A percentile compares a stretch with the other conserved stretches of the same genome.
phyloP scores from a whole-genome alignment of 2,888 invertebrate species.

The Catotricha subobsoleta region DNA sequence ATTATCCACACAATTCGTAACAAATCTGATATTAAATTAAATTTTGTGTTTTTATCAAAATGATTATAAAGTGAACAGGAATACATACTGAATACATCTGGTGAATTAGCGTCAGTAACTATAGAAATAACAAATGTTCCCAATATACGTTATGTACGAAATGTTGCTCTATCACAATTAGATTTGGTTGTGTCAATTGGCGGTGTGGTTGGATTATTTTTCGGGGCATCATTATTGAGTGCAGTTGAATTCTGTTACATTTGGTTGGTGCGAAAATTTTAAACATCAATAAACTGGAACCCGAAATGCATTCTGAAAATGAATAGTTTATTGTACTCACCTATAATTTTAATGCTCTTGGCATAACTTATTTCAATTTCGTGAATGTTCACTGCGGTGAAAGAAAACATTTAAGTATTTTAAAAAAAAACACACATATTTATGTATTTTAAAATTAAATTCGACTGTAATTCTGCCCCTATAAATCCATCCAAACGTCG shows the following conservation, averaged over 20 bases:
- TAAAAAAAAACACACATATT: too few relatives aligned
- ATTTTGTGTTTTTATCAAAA: background rate
- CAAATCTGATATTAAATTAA: background rate
- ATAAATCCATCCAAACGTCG: too few relatives aligned
- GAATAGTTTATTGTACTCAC: too few relatives aligned
- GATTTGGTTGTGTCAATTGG: slow-evolving; percentile 12
- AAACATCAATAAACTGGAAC: too few relatives aligned
- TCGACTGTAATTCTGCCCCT: too few relatives aligned
- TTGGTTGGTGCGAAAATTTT: slow-evolving; percentile 12
- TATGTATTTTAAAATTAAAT: too few relatives aligned
- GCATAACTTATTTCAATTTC: too few relatives aligned
- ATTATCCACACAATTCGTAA: too few relatives aligned
- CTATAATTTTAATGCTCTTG: too few relatives aligned
- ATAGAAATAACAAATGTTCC: slow-evolving; percentile 10
- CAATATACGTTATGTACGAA: slow-evolving; percentile 9
- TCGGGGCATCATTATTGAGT: slow-evolving; percentile 13
- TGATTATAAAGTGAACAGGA: background rate
- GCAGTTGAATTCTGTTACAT: slow-evolving; percentile 12
- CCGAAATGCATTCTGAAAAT: too few relatives aligned
- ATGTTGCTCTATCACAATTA: slow-evolving; percentile 8
- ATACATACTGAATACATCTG: background rate
- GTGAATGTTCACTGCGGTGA: too few relatives aligned
- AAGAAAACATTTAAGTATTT: too few relatives aligned
- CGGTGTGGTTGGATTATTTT: slow-evolving; percentile 12
- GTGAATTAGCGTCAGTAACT: background rate